Evolutionary conservation across 2,113 vertebrate species (phyloP).

Genomic region (Thunnus maccoyii): DNA sequence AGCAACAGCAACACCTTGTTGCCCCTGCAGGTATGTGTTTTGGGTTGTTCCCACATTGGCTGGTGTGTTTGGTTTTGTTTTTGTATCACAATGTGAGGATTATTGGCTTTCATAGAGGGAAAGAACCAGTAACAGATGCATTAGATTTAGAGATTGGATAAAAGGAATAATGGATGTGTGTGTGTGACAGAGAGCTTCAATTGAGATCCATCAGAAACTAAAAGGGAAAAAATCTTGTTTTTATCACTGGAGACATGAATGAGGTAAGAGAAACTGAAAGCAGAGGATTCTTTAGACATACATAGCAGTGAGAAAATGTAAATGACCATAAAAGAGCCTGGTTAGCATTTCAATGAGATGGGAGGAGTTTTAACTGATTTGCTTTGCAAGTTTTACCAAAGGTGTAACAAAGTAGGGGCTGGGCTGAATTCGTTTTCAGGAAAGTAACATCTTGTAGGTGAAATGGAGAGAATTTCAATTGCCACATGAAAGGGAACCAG

Average conservation of each 20-base stretch:
- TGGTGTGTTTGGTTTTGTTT: slow-evolving; percentile 21
- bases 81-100: slow-evolving; percentile 16
- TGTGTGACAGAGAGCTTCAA: neutral
- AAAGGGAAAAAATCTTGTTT: neutral
- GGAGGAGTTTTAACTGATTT: slow-evolving; percentile 23
- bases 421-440: slow-evolving; percentile 12
- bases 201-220: neutral
- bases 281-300: neutral
- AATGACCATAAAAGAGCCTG: slow-evolving; percentile 8
- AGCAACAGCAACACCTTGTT: slow-evolving; percentile 97
- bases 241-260: neutral
- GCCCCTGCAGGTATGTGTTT: slow-evolving; percentile 92
- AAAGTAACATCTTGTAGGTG: slow-evolving; percentile 19
- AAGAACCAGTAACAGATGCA: slow-evolving; percentile 14
- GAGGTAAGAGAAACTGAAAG: neutral
- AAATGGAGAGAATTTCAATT: neutral
- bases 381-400: slow-evolving; percentile 37
- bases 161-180: slow-evolving; percentile 10
- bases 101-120: slow-evolving; percentile 26
- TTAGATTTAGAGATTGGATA: neutral
- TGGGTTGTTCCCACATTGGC: slow-evolving; percentile 3
- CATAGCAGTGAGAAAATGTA: neutral
- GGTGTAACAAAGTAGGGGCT: slow-evolving; percentile 34
- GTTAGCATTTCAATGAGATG: slow-evolving; percentile 59
- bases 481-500: neutral